Evolutionary conservation across 2,888 invertebrate genomes (phyloP).

Genomic region (Nasonia oneida): DNA sequence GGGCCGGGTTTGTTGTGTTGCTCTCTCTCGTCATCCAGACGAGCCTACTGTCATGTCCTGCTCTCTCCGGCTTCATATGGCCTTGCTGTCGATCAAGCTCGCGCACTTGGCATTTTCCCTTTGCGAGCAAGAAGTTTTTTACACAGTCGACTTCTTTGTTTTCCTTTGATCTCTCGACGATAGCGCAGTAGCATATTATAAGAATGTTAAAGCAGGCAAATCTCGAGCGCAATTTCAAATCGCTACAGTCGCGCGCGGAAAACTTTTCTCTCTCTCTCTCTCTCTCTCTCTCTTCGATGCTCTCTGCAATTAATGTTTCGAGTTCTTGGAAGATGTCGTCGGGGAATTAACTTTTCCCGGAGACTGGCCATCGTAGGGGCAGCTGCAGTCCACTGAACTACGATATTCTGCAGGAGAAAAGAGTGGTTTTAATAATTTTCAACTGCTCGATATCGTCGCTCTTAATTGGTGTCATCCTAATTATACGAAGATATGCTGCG

Average conservation of each 20-base stretch:
- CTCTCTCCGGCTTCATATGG: neutral
- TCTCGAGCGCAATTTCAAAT: neutral
- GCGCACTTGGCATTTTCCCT: no score
- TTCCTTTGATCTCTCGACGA: no score
- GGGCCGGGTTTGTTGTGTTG: slow-evolving; percentile 18
- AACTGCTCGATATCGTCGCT: neutral
- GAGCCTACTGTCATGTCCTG: neutral
- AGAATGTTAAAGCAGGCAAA: no score
- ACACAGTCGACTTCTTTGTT: no score
- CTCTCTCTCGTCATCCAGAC: neutral
- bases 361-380: neutral
- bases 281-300: neutral
- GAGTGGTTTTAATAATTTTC: slow-evolving; percentile 7
- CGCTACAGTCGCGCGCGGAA: neutral
- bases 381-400: neutral
- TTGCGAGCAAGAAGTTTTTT: neutral
- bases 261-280: neutral
- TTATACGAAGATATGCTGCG: neutral
- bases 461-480: neutral
- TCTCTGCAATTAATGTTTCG: neutral
- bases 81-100: neutral
- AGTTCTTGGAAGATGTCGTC: neutral
- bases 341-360: neutral
- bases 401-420: neutral
- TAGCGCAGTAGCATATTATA: no score